Evolutionary conservation across 2,888 invertebrate species (phyloP), one percentile per base, ranked within the genome.

Genomic region (Hymenopus coronatus): DNA sequence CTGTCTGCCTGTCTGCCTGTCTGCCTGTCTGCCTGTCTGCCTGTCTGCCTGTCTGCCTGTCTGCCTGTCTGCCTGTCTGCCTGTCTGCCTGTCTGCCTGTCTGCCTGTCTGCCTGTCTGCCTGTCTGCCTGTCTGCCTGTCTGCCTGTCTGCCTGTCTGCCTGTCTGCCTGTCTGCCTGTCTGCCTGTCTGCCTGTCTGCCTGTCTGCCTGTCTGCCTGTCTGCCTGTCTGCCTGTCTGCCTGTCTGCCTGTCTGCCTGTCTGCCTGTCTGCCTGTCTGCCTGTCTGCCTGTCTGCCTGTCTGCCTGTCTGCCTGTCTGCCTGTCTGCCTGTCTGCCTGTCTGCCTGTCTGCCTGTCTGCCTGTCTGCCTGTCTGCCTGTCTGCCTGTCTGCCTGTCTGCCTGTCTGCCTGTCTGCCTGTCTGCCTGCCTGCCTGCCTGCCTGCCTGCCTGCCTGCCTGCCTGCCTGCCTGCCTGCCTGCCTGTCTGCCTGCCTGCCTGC

Each of bases 241-340:
- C 83, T 83, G 83, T 83, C 83, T 83, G 83, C 27, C 83, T 83
- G 83, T 83, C 83, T 83, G 83, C 27, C 83, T 83, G 83, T 83
- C 83, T 83, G 83, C 27, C 83, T 83, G 83, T 83, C 83, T 83
- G 83, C 27, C 83, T 83, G 83, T 83, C 83, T 83, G 83, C 27
- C 83, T 83, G 83, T 83, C 83, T 83, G 83, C n/a, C 83, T n/a
- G 83, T 83, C 83, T 83, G 83, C n/a, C 83, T n/a, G 83, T 83
- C 83, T 83, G 83, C n/a, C 83, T n/a, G 83, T 83, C 83, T 83
- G 83, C n/a, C 83, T n/a, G n/a, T 83, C 83, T 83, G n/a, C n/a
- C 83, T n/a, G n/a, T 83, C 83, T 83, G n/a, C n/a, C 83, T n/a
- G n/a, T 83, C 83, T 83, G n/a, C n/a, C 83, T n/a, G n/a, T 83